A percentile compares a stretch with the other conserved stretches of the same genome.
Conservation (phyloP, 1,140 invertebrate species). For the Potamilus streckersoni region DNA sequence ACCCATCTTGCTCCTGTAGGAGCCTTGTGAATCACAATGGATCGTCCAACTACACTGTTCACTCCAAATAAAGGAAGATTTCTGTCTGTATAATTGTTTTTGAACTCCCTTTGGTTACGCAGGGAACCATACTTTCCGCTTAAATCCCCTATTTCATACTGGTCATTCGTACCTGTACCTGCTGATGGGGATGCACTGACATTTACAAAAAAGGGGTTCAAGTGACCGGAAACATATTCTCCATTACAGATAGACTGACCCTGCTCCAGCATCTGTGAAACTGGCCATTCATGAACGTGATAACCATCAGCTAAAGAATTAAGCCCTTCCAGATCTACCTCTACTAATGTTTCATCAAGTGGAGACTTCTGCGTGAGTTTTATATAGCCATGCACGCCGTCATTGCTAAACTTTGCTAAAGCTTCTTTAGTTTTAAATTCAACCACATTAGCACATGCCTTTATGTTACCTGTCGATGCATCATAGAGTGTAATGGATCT, state of each 20-base stretch:
- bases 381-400: conserved; percentile 85
- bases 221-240: conserved; percentile 78
- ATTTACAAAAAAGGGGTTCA: conserved; percentile 70
- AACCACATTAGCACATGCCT: conserved; percentile 81
- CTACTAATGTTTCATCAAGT: conserved; percentile 86
- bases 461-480: conserved; percentile 51
- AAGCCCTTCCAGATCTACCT: conserved; percentile 78
- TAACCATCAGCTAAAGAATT: conserved; percentile 68
- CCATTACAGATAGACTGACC: conserved; percentile 84
- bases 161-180: conserved; percentile 77
- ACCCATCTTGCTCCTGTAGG: conserved; percentile 66
- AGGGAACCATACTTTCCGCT: conserved; percentile 86
- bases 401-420: conserved; percentile 81
- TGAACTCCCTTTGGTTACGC: conserved; percentile 68
- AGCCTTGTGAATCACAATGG: conserved; percentile 83
- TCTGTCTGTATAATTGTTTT: conserved; percentile 81
- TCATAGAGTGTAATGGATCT: conserved; percentile 55
- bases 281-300: conserved; percentile 71
- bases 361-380: conserved; percentile 84
- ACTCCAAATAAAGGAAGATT: conserved; percentile 87
- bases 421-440: conserved; percentile 55
- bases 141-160: conserved; percentile 83
- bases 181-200: conserved; percentile 35
- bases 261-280: conserved; percentile 73
- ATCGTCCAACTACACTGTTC: conserved; percentile 84